Percentiles rank a stretch among this genome's conserved stretches.
Evolutionary conservation across 2,113 vertebrate genomes (phyloP).

Genomic region (Smithornis capensis): DNA sequence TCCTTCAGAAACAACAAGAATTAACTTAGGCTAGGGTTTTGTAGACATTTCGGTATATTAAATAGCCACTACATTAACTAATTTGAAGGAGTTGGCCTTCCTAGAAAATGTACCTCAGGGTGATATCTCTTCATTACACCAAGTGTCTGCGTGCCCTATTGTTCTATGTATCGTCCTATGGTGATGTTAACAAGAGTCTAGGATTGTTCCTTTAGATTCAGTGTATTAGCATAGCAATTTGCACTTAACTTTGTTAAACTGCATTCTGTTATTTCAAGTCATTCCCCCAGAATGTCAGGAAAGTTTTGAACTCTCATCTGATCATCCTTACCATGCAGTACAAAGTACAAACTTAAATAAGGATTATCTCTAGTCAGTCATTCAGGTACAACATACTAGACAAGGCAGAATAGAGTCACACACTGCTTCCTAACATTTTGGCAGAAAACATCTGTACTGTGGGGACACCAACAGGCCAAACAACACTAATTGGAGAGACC

Average conservation of each 20-base stretch:
- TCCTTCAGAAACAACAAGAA: background rate
- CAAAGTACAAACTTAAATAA: background rate
- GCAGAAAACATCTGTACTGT: background rate
- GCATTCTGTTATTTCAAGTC: background rate
- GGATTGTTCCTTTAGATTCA: background rate
- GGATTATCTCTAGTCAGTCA: background rate
- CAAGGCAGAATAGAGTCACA: background rate
- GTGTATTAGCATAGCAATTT: background rate
- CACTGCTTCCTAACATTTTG: background rate
- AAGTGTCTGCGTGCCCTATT: accelerated
- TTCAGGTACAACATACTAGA: background rate
- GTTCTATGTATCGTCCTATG: background rate
- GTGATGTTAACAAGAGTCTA: background rate
- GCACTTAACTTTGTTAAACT: background rate
- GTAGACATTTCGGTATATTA: background rate
- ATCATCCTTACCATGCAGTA: background rate
- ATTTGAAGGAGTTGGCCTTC: background rate
- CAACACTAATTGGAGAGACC: background rate
- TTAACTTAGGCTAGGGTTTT: background rate
- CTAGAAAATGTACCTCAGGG: background rate
- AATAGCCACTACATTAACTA: background rate
- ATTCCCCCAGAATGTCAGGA: background rate
- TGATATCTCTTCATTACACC: background rate
- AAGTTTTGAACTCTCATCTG: background rate
- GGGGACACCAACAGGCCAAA: background rate